phyloP scores from a whole-genome alignment of 1,140 invertebrate species.

The Cotesia chilonis region DNA sequence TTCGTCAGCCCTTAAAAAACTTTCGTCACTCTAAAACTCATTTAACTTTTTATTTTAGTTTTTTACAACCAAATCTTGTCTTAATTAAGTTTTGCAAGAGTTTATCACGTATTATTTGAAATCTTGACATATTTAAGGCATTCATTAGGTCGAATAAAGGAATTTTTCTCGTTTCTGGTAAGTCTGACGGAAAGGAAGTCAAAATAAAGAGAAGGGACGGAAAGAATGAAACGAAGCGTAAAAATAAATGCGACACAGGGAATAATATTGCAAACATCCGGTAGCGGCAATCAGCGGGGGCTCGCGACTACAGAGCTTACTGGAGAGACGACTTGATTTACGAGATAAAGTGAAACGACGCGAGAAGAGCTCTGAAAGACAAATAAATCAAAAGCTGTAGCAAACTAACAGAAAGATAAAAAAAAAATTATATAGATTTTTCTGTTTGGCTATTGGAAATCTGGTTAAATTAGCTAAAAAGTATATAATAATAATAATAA shows the following conservation, averaged over 20 bases:
- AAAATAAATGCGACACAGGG: constrained; percentile 53
- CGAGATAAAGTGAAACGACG: constrained; percentile 56
- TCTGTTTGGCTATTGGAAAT: constrained; percentile 7
- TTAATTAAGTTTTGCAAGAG: too few relatives aligned
- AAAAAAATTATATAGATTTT: constrained; percentile 12
- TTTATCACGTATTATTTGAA: too few relatives aligned
- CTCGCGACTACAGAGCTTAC: background rate
- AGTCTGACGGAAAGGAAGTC: too few relatives aligned
- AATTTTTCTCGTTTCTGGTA: too few relatives aligned
- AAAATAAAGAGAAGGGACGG: background rate
- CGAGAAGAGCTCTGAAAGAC: constrained; percentile 50
- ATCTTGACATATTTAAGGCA: too few relatives aligned
- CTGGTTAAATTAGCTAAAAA: too few relatives aligned
- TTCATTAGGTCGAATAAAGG: too few relatives aligned
- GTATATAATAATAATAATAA: too few relatives aligned
- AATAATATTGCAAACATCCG: constrained; percentile 58
- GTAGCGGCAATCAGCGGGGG: constrained; percentile 26
- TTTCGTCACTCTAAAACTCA: too few relatives aligned
- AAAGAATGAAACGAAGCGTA: constrained; percentile 26
- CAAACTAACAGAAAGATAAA: constrained; percentile 20
- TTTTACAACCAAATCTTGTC: too few relatives aligned
- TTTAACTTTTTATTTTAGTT: too few relatives aligned
- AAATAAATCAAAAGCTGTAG: constrained; percentile 53
- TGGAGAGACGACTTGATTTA: constrained; percentile 5
- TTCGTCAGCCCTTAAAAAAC: background rate